Base-by-base conservation (phyloP, 2,888 invertebrate genomes). In the Nomada goodeniana region DNA sequence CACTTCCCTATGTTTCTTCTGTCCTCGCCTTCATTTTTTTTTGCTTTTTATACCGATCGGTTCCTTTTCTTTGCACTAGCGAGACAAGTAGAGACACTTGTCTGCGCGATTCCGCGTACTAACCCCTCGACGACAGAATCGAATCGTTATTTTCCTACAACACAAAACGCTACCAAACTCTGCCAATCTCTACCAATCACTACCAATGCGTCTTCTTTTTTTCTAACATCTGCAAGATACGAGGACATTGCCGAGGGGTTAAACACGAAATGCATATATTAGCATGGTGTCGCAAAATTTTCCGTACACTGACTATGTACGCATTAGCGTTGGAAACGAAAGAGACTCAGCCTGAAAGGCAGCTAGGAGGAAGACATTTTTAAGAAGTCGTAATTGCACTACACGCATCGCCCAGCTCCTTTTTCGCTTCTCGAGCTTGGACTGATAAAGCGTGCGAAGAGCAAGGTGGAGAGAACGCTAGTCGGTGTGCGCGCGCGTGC, bases 271-370 rank as follows among this genome's bases (percentile, higher is more conserved):
- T 80, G 86, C 88, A 88, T 71, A 76, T 86, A 82, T 87, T 88
- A 88, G 78, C 77, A 72, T 77, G 70, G 79, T 60, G 69, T 77
- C 84, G 83, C 84, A 86, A 88, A 85, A 74, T 80, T 84, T 82
- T 80, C 71, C 79, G 76, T 85, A 85, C 85, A 65, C 23, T 83
- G 72, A 86, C 76, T 83, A 84, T 75, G 53, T 85, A 59, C 84
- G 36, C 61, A 78, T 73, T 85, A 88, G 80, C 74, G 67, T 74
- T 73, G 68, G 52, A 59, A 70, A 80, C 65, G 75, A 81, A 63
- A 67, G 64, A 70, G 70, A 67, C 42, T 50, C 53, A 26, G 52
- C 23, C 61, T 57, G 69, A 60, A 4, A 3, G 23, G 57, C 36
- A 36, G 36, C 11, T 2, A n/a, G 2, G 13, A 15, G 18, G 1